These are phyloP conservation scores for Autographa pulchrina DNA, from an alignment of 2,888 invertebrate genomes.

Conservation along the genomic window DNA sequence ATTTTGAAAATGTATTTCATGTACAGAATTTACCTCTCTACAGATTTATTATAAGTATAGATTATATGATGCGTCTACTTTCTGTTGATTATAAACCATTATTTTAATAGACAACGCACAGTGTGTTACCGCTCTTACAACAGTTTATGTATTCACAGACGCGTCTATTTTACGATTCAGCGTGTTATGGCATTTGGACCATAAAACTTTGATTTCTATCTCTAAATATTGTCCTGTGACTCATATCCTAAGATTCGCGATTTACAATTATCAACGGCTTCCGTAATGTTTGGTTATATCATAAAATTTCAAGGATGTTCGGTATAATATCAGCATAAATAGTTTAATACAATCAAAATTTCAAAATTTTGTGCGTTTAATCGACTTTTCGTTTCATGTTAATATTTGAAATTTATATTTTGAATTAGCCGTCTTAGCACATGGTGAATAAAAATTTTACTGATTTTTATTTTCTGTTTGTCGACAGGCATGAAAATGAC, in stretches of 20 bases:
- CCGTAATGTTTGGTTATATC: constrained; percentile 38
- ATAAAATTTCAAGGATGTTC: constrained; percentile 34
- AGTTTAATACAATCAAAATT: neutral
- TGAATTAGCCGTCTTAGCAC: constrained; percentile 30
- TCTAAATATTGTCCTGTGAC: constrained; percentile 63
- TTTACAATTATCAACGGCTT: constrained; percentile 48
- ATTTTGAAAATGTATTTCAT: no score
- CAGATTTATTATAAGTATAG: no score
- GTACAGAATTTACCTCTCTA: no score
- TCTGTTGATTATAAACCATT: constrained; percentile 13
- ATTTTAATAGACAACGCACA: constrained; percentile 25
- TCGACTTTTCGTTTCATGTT: neutral
- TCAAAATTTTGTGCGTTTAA: neutral
- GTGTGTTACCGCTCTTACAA: constrained; percentile 32
- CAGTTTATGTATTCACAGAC: constrained; percentile 72
- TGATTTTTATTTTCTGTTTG: constrained; percentile 75
- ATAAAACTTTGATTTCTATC: constrained; percentile 75
- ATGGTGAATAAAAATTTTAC: constrained; percentile 55
- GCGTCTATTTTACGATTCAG: constrained; percentile 69
- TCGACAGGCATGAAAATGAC: constrained; percentile 93
- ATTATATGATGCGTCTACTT: neutral
- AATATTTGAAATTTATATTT: neutral
- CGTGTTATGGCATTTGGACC: constrained; percentile 70
- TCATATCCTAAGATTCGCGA: constrained; percentile 55
- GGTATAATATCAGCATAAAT: neutral